Percentiles rank a stretch among this genome's conserved stretches.
Evolutionary conservation across 2,888 invertebrate species (phyloP).

Genomic region (Chrysolina haemoptera): DNA sequence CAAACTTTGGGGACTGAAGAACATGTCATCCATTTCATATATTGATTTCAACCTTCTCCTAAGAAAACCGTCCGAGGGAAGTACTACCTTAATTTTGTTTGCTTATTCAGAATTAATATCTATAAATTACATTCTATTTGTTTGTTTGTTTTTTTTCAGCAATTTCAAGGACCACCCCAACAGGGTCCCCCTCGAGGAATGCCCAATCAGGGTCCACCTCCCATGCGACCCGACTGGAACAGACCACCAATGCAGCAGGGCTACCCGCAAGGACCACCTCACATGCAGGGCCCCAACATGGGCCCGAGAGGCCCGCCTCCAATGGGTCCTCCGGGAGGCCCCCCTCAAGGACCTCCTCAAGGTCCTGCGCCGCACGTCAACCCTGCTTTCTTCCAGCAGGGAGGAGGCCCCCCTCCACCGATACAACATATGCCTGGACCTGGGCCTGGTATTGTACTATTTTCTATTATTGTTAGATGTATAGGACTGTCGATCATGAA

Average conservation of each 20-base stretch:
- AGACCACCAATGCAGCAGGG: constrained; percentile 82
- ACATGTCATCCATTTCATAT: too few species aligned
- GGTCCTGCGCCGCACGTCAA: constrained; percentile 94
- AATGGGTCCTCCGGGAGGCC: constrained; percentile 70
- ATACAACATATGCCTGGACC: constrained; percentile 71
- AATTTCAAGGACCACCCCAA: constrained; percentile 75
- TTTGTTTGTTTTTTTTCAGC: constrained; percentile 50
- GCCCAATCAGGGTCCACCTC: constrained; percentile 77
- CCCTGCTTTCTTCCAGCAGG: constrained; percentile 95
- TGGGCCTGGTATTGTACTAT: constrained; percentile 62
- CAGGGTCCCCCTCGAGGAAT: constrained; percentile 73
- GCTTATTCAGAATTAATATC: background rate
- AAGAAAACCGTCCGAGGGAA: too few species aligned
- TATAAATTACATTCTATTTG: background rate
- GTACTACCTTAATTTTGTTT: too few species aligned
- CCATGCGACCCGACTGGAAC: constrained; percentile 82
- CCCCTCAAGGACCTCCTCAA: constrained; percentile 71
- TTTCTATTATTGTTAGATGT: constrained; percentile 44
- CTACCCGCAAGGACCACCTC: constrained; percentile 80
- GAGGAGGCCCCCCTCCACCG: constrained; percentile 73
- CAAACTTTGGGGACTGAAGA: too few species aligned
- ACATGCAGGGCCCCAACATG: constrained; percentile 77
- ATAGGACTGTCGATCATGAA: constrained; percentile 30
- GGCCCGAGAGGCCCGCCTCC: constrained; percentile 75
- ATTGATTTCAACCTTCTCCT: too few species aligned